Base-by-base conservation (phyloP, 1,140 invertebrate species). In the Ceratosolen solmsi region DNA sequence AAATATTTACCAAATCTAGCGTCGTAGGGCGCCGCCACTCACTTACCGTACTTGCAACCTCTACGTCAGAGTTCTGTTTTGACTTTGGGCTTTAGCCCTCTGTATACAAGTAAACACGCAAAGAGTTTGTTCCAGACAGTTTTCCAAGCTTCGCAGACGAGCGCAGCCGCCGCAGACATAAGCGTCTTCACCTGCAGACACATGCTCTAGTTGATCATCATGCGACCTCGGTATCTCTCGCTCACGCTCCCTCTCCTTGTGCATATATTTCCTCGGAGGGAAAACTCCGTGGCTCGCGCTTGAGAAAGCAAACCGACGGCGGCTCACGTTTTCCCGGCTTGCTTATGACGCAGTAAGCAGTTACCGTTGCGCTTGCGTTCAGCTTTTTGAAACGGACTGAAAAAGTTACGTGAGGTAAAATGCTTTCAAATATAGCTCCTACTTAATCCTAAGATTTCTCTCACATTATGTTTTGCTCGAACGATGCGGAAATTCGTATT, bases 341-440 rank as follows among this genome's bases (percentile, higher is more conserved):
- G 86, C 65, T 84, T 84, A 84, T 80, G 86, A 87, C 73, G 84
- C 83, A 83, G 84, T 84, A 85, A 86, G 85, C 86, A 87, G 86
- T 85, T 83, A 82, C 76, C 79, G 82, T 25, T 49, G 63, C 4
- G 41, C 27, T 51, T 56, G 65, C 86, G 63, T 83, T 83, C 80
- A 82, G 85, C 83, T 86, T 83, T 84, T 78, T 85, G 71, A 81
- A 86, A 85, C 86, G 84, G 74, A 84, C 85, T 46, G 27, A 78
- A 85, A 81, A 82, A 77, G 65, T 76, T 83, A 54, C 33, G 72
- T 54, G 27, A 68, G 36, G 11, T 9, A 51, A 75, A 75, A 75
- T 58, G n/a, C 58, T 17, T 60, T 8, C 25, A 76, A 76, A 76
- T 76, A n/a, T 27, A 33, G 60, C 36, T 54, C 25, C n/a, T 17